These are phyloP conservation scores for Callosobruchus maculatus DNA, from an alignment of 2,888 invertebrate species.

Conservation along the genomic window DNA sequence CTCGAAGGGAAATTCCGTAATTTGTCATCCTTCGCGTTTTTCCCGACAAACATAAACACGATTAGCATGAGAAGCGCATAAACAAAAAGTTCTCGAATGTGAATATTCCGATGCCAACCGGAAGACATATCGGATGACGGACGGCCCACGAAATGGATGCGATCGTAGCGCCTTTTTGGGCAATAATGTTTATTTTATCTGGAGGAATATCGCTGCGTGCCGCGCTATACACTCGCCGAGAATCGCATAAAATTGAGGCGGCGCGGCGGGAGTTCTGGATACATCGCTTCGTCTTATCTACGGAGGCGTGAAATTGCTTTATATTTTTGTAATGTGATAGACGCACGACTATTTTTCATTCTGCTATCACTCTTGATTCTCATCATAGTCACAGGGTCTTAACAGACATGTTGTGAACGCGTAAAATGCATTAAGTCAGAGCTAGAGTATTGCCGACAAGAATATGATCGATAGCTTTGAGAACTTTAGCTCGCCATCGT, in stretches of 20 bases:
- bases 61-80: slow-evolving; percentile 41
- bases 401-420: no score
- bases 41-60: slow-evolving; percentile 30
- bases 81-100: slow-evolving; percentile 42
- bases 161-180: slow-evolving; percentile 33
- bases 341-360: neutral
- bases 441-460: no score
- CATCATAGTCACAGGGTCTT: no score
- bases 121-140: slow-evolving; percentile 45
- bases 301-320: neutral
- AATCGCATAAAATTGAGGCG: neutral
- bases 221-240: neutral
- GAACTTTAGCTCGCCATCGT: no score
- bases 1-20: slow-evolving; percentile 7
- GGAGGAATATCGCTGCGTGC: neutral
- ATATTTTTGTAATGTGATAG: neutral
- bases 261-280: neutral
- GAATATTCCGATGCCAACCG: slow-evolving; percentile 44
- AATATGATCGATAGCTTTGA: no score
- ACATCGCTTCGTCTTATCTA: neutral
- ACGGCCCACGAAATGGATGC: slow-evolving; percentile 33
- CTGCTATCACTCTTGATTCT: neutral
- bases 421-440: no score
- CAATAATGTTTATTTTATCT: slow-evolving; percentile 22
- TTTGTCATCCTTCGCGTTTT: slow-evolving; percentile 26